phyloP scores from a whole-genome alignment of 2,888 invertebrate species.

The Sicus ferrugineus region DNA sequence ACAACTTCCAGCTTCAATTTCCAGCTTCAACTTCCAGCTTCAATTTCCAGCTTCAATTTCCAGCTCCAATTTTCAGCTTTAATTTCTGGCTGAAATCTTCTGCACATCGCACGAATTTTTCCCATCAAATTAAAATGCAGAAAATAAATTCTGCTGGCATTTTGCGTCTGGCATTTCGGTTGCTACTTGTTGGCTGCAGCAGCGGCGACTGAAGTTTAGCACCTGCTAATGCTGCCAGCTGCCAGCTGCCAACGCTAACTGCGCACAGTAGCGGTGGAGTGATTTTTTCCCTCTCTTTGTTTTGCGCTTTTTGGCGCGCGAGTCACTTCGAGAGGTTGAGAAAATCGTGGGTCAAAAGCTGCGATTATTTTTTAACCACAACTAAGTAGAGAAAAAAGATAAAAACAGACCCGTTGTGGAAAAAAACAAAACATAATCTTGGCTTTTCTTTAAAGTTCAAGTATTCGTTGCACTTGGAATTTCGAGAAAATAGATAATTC shows the following conservation, averaged over 20 bases:
- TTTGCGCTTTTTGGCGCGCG: not conserved
- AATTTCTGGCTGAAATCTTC: not conserved
- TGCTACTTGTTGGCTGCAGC: not conserved
- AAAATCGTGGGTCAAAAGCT: not conserved
- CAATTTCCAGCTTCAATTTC: not conserved
- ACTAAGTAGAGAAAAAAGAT: not conserved
- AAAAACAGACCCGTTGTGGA: not conserved
- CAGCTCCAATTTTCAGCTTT: not conserved
- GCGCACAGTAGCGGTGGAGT: not conserved
- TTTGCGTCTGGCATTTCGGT: not conserved
- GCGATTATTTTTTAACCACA: not conserved
- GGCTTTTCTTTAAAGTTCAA: not conserved
- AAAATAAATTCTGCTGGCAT: not conserved
- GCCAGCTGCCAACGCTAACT: not conserved
- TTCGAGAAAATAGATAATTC: no score
- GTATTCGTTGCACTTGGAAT: not conserved
- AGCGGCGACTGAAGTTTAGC: slow-evolving; percentile 10
- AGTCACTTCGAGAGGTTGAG: not conserved
- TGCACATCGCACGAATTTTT: not conserved
- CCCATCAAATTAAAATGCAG: slow-evolving; percentile 6
- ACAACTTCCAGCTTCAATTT: not conserved
- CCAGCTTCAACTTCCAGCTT: no score
- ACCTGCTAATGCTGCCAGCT: not conserved
- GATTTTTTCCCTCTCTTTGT: not conserved
- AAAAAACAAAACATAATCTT: not conserved